Evolutionary conservation across 2,113 vertebrate genomes (phyloP).

Genomic region (Propithecus coquereli): DNA sequence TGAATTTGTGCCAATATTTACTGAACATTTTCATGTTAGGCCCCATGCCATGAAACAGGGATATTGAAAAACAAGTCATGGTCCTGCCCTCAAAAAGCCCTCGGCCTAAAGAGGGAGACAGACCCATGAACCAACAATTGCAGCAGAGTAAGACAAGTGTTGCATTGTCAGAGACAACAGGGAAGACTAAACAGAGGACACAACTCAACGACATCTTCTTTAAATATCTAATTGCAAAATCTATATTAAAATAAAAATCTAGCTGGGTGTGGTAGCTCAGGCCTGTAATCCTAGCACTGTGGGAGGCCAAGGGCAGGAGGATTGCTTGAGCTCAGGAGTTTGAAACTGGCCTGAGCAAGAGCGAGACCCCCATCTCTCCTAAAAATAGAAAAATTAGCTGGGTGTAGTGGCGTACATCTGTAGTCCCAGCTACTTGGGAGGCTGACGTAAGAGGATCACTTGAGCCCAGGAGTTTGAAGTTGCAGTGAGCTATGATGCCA

Average conservation of each 20-base stretch:
- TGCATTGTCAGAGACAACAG: neutral
- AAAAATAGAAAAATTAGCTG: too few relatives aligned
- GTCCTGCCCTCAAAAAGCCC: neutral
- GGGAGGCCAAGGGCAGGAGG: too few relatives aligned
- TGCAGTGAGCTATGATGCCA: too few relatives aligned
- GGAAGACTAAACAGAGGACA: neutral
- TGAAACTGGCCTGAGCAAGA: too few relatives aligned
- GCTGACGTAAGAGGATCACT: too few relatives aligned
- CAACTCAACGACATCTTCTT: neutral
- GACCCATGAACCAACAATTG: accelerated
- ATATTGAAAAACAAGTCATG: neutral
- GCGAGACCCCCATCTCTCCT: too few relatives aligned
- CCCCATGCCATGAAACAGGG: neutral
- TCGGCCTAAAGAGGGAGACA: neutral
- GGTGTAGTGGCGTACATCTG: too few relatives aligned
- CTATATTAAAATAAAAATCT: neutral
- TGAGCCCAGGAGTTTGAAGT: too few relatives aligned
- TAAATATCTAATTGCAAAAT: neutral
- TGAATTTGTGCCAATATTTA: neutral
- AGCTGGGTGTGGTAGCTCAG: too few relatives aligned
- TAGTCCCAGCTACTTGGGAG: too few relatives aligned
- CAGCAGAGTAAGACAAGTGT: neutral
- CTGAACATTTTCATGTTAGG: neutral
- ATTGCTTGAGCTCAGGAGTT: too few relatives aligned
- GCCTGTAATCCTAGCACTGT: too few relatives aligned